Evolutionary conservation across 2,797 vertebrate genomes (phyloP).

Genomic region (Tauraco hartlaubi): DNA sequence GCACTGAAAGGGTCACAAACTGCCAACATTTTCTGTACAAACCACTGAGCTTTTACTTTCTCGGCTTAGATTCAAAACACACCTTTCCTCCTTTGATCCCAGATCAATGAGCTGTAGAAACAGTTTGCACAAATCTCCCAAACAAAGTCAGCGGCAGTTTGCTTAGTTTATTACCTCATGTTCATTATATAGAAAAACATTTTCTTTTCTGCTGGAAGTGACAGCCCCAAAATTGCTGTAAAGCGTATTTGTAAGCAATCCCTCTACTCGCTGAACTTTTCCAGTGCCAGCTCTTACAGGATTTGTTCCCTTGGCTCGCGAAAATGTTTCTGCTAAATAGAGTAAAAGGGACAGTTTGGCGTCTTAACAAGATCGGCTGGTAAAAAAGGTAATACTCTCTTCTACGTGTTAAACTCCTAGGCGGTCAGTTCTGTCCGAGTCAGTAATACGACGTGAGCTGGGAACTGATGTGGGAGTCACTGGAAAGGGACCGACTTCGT

Average conservation of each 20-base stretch:
- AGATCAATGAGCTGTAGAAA: conserved; percentile 61
- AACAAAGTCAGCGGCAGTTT: conserved; percentile 22
- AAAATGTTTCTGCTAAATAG: background rate
- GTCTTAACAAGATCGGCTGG: background rate
- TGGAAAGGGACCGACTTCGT: background rate
- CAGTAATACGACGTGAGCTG: background rate
- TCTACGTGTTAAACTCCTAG: background rate
- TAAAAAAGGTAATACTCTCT: background rate
- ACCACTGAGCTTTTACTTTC: conserved; percentile 48
- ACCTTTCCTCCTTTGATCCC: conserved; percentile 65
- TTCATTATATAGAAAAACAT: background rate
- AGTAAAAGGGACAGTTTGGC: background rate
- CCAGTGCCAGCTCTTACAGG: background rate
- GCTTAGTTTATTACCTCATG: conserved; percentile 26
- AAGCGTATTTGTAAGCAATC: background rate
- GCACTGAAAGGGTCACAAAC: conserved; percentile 14
- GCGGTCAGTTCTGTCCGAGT: background rate
- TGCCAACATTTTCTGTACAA: conserved; percentile 19
- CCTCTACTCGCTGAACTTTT: background rate
- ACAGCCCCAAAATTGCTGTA: background rate
- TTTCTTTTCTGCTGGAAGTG: conserved; percentile 1
- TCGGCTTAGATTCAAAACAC: conserved; percentile 66
- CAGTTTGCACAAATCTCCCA: conserved; percentile 8
- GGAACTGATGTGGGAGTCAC: background rate
- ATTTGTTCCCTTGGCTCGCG: background rate